Evolutionary conservation across 2,113 vertebrate genomes (phyloP), one percentile per base, ranked within the genome.

Genomic region (Notechis scutatus): DNA sequence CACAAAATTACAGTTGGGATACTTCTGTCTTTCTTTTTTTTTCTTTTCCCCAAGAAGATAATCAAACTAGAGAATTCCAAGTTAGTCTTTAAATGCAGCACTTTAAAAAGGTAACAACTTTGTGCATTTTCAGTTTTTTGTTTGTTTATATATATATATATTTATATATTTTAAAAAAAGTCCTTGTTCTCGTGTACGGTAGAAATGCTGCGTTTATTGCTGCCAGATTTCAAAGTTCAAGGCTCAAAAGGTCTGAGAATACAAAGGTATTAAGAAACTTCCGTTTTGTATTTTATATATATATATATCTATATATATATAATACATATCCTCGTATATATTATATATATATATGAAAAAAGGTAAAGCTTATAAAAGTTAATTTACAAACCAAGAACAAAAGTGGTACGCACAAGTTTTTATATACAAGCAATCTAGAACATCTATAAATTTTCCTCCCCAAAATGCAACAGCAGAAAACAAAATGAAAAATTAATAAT

Each of bases 361-460:
- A 99, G 99, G 98, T 99, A 98, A 98, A 99, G 99, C 98, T 98
- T 99, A 99, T 99, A 98, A 98, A 99, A 99, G 98, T 98, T 98
- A 97, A 99, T 99, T 99, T 99, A 99, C 99, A 99, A 99, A 98
- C 98, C 97, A 97, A 98, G 98, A 99, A 98, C 98, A 98, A 99
- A 99, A 99, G 98, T 98, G 98, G 98, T 99, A 98, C 98, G 98
- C 98, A 98, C 98, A 98, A 98, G 96, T 97, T 69, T 69, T 69
- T 99, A 99, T 99, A 96, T 99, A 99, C 99, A 99, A 98, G 98
- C 98, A 92, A 97, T 98, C 98, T 98, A 97, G 97, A 98, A 98
- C 97, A 97, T 98, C 97, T 97, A 98, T 97, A 98, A 98, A 97
- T 97, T 97, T 98, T 98, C 26, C 1, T 1, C 57, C 59, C 59